Percentiles rank a stretch among this genome's conserved stretches.
These are phyloP conservation scores for Bombus superbus DNA, from an alignment of 1,140 invertebrate species.

Conservation along the genomic window DNA sequence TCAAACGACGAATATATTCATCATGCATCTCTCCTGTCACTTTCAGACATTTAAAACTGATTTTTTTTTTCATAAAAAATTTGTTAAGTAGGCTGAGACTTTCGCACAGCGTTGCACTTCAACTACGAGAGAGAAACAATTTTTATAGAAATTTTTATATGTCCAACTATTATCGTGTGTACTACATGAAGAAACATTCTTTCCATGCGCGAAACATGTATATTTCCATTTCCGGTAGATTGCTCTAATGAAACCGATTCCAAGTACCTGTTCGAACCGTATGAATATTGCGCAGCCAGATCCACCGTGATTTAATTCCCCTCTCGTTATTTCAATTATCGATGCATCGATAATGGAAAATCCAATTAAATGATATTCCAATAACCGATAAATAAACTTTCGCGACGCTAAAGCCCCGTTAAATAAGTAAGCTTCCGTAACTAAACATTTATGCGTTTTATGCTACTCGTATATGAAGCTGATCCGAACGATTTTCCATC, in stretches of 20 bases:
- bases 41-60: too few species aligned
- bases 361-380: constrained; percentile 47
- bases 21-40: too few species aligned
- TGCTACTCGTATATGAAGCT: background rate
- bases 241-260: constrained; percentile 8
- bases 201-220: background rate
- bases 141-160: background rate
- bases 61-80: background rate
- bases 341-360: constrained; percentile 44
- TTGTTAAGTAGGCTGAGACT: background rate
- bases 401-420: constrained; percentile 20
- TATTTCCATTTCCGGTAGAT: constrained; percentile 10
- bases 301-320: constrained; percentile 33
- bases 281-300: background rate
- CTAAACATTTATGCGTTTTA: background rate
- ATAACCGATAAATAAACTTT: constrained; percentile 43
- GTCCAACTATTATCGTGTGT: background rate
- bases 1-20: background rate
- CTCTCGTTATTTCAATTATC: constrained; percentile 53
- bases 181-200: background rate
- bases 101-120: background rate
- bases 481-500: background rate
- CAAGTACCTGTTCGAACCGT: background rate
- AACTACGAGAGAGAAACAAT: background rate
- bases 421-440: background rate